Conservation (phyloP, 2,113 vertebrate genomes). For the Reinhardtius hippoglossoides region DNA sequence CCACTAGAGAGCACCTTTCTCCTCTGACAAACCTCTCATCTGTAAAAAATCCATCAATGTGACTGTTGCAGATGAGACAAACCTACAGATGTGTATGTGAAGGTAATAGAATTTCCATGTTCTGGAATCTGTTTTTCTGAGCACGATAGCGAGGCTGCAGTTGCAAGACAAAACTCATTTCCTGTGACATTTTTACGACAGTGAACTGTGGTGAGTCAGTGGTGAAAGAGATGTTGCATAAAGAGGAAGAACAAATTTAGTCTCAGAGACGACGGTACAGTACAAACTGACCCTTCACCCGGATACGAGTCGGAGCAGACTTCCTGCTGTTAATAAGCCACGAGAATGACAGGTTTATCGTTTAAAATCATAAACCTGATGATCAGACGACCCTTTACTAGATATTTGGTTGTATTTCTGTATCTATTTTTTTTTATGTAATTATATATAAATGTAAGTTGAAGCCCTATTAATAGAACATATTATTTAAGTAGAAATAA, state of each 20-base stretch:
- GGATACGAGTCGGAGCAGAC: background rate
- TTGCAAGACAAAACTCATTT: too few species aligned
- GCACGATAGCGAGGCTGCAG: too few species aligned
- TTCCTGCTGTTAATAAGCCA: background rate
- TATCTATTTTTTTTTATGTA: too few species aligned
- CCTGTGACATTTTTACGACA: background rate
- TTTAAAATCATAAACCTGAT: background rate
- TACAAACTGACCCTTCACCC: constrained; percentile 26
- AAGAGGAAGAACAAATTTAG: constrained; percentile 37
- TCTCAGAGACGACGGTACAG: background rate
- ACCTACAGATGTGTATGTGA: too few species aligned
- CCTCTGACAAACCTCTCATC: background rate
- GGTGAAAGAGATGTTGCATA: background rate
- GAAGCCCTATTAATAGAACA: too few species aligned
- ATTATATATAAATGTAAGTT: too few species aligned
- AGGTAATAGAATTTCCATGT: too few species aligned
- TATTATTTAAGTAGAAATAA: background rate
- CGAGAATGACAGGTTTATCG: background rate
- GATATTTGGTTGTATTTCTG: background rate
- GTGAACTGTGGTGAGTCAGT: background rate
- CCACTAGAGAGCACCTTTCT: background rate
- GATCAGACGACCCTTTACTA: background rate
- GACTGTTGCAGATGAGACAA: too few species aligned
- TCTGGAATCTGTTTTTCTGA: too few species aligned
- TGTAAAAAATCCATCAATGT: background rate